phyloP scores from a whole-genome alignment of 2,113 vertebrate genomes.

The Sceloporus undulatus region DNA sequence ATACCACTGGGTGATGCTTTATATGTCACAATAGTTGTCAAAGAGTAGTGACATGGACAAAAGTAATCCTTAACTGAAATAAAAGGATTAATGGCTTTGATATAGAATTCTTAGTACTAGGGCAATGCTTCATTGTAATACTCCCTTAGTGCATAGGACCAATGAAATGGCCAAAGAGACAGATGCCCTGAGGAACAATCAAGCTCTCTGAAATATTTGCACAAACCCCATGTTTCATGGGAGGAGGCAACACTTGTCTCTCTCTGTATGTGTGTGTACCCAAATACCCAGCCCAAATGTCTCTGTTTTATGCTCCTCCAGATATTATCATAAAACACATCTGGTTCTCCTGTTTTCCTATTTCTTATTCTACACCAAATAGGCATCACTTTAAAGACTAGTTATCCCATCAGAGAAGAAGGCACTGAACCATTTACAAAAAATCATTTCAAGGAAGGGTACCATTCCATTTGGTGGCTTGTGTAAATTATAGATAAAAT shows the following conservation, averaged over 20 bases:
- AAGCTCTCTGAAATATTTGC: not conserved
- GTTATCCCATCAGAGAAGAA: slow-evolving; percentile 57
- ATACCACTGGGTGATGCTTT: not conserved
- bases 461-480: slow-evolving; percentile 57
- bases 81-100: not conserved
- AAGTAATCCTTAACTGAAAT: not conserved
- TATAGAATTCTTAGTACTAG: not conserved
- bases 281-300: not conserved
- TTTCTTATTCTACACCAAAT: slow-evolving; percentile 32
- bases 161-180: not conserved
- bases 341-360: slow-evolving; percentile 29
- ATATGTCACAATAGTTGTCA: not conserved
- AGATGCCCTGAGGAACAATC: not conserved
- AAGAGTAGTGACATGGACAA: not conserved
- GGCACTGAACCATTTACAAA: slow-evolving; percentile 23
- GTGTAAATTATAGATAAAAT: slow-evolving; percentile 51
- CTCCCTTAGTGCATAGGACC: not conserved
- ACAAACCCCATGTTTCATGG: too few species aligned
- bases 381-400: slow-evolving; percentile 47
- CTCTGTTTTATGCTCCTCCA: not conserved
- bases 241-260: too few species aligned
- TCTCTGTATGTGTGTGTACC: not conserved
- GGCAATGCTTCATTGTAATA: not conserved
- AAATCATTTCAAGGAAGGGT: slow-evolving; percentile 62
- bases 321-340: not conserved